Conservation (phyloP, 2,888 invertebrate genomes). For the Altica lythri region DNA sequence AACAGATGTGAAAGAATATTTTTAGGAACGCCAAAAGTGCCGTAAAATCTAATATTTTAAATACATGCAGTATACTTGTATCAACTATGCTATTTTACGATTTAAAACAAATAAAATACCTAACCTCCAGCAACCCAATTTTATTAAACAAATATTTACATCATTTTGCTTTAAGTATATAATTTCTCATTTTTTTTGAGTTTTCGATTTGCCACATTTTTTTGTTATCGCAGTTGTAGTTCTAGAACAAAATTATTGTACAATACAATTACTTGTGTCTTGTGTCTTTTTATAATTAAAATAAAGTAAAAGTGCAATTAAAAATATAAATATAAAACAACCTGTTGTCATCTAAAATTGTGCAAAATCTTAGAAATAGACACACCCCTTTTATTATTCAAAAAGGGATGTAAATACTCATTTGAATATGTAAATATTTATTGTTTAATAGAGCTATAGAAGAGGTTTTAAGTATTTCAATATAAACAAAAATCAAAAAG, state of each 20-base stretch:
- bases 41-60: constrained; percentile 17
- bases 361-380: not conserved
- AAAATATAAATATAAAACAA: no score
- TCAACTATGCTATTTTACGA: constrained; percentile 21
- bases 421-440: not conserved
- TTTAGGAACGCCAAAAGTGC: constrained; percentile 26
- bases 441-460: not conserved
- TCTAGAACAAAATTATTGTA: no score
- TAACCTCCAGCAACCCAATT: constrained; percentile 1
- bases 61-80: constrained; percentile 11
- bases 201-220: no score
- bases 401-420: not conserved
- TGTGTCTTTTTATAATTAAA: no score
- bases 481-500: no score
- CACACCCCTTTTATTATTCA: constrained; percentile 14
- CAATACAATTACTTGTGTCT: no score
- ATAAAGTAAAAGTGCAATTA: no score
- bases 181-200: no score
- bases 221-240: no score
- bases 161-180: no score
- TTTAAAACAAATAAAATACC: constrained; percentile 9
- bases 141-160: constrained; percentile 11
- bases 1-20: constrained; percentile 28
- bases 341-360: constrained; percentile 15
- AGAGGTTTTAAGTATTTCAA: not conserved